A percentile compares a stretch with the other conserved stretches of the same genome.
Conservation (phyloP, 2,113 vertebrate species). For the Anolis sagrei region DNA sequence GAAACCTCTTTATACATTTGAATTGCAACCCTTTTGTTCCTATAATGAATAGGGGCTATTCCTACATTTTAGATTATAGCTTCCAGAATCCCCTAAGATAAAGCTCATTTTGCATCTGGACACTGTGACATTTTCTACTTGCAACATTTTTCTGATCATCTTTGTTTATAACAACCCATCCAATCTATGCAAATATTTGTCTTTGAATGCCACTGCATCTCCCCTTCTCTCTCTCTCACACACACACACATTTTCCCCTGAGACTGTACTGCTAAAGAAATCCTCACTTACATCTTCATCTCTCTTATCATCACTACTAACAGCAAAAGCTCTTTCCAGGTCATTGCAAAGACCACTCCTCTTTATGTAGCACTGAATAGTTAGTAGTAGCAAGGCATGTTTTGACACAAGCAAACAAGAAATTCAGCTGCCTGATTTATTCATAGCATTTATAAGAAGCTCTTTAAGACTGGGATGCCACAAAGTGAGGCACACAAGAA, state of each 20-base stretch:
- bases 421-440: neutral
- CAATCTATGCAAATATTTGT: constrained; percentile 50
- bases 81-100: no score
- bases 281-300: constrained; percentile 59
- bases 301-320: constrained; percentile 41
- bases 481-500: neutral
- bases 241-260: constrained; percentile 26
- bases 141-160: constrained; percentile 39
- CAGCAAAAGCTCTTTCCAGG: constrained; percentile 18
- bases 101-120: no score
- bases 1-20: neutral
- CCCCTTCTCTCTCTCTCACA: neutral
- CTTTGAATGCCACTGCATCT: constrained; percentile 32
- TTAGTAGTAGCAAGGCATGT: neutral
- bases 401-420: neutral
- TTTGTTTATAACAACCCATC: constrained; percentile 40
- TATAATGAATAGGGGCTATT: neutral
- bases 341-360: neutral
- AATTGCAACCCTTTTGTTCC: neutral
- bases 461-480: neutral
- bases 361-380: neutral
- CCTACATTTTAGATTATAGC: no score
- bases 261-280: constrained; percentile 54
- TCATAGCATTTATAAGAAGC: neutral
- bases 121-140: neutral